A percentile compares a stretch with the other conserved stretches of the same genome.
These are phyloP conservation scores for Origma solitaria DNA, from an alignment of 2,113 vertebrate genomes.

Conservation along the genomic window DNA sequence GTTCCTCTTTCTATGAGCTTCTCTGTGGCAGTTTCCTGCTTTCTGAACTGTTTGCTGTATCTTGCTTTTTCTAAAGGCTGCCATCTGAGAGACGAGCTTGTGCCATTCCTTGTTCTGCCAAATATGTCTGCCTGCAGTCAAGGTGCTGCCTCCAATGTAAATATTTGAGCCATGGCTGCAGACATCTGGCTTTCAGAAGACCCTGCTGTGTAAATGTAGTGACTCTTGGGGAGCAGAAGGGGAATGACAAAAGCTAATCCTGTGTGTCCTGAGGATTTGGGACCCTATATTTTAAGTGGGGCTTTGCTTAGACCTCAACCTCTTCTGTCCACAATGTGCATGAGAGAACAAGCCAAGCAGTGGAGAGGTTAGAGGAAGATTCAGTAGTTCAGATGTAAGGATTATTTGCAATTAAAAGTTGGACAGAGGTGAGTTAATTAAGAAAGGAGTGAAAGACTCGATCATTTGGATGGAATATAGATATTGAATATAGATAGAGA, in stretches of 20 bases:
- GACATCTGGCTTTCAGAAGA: background rate
- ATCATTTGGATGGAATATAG: background rate
- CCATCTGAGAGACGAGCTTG: background rate
- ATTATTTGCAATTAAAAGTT: background rate
- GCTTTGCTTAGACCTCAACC: background rate
- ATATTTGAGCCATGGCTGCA: background rate
- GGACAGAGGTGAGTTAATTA: background rate
- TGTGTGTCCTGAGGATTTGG: background rate
- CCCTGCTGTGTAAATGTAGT: background rate
- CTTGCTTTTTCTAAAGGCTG: background rate
- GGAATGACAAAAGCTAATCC: background rate
- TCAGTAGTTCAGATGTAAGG: background rate
- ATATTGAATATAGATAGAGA: too few species aligned
- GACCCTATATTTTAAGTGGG: background rate
- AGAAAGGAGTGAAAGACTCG: background rate
- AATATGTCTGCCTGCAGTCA: background rate
- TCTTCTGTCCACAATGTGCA: background rate
- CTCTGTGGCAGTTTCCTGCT: background rate
- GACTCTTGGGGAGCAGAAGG: background rate
- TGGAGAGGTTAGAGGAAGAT: background rate
- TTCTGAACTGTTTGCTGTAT: background rate
- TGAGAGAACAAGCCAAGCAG: background rate
- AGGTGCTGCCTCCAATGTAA: background rate
- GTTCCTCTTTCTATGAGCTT: background rate
- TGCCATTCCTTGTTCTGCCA: background rate